Evolutionary conservation across 1,140 invertebrate species (phyloP), one percentile per base, ranked within the genome.

Genomic region (Philotrypesis tridentata): DNA sequence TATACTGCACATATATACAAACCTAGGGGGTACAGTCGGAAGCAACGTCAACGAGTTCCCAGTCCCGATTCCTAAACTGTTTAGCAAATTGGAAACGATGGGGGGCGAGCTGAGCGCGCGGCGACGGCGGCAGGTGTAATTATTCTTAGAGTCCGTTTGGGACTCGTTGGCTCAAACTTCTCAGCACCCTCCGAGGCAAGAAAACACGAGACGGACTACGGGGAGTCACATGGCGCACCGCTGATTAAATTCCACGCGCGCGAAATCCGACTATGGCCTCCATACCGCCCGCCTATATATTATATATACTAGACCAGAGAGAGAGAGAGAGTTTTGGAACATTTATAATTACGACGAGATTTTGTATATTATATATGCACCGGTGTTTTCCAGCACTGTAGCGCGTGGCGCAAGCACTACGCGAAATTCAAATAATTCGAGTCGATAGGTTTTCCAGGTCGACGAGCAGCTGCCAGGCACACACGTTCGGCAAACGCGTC

Each of bases 31-130:
- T n/a, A n/a, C n/a, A n/a, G n/a, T n/a, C n/a, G n/a, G n/a, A n/a
- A n/a, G n/a, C n/a, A n/a, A 75, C 25, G 80, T 82, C 74, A 61
- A 70, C 48, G 70, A 81, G 72, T 80, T 80, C n/a, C n/a, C 55
- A 80, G 71, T 60, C 48, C 61, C 43, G 21, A 71, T 82, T 82
- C 29, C 80, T 76, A 82, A 82, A 76, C 80, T 61, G 73, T 77
- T 77, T 60, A 71, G 63, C 11, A 37, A 71, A 82, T 82, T 82
- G 73, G 67, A 76, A 71, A 70, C 73, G 80, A 82, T 77, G 67
- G 43, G 14, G 68, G 31, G 29, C 21, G 40, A 37, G 9, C 4
- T 31, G 37, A 14, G n/a, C 1, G 61, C 11, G 29, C 23, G 33
- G n/a, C 12, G 25, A 37, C 23, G 17, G 21, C 48, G 14, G 21